Conservation (phyloP, 2,797 vertebrate species). For the Glossophaga mutica region DNA sequence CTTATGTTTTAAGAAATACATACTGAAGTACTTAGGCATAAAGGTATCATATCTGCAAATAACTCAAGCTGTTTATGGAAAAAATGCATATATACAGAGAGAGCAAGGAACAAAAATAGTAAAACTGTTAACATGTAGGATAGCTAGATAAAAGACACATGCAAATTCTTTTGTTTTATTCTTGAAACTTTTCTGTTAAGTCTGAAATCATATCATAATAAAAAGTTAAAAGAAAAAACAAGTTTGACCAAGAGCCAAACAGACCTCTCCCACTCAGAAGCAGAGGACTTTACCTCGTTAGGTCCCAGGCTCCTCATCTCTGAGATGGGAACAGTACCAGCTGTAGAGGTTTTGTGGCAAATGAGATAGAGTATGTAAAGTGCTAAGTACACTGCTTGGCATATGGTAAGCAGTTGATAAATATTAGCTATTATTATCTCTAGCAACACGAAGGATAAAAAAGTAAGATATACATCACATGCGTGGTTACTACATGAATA, state of each 20-base stretch:
- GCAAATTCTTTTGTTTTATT: not conserved
- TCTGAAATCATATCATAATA: not conserved
- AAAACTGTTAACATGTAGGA: not conserved
- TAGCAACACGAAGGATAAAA: not conserved
- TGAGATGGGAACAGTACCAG: not conserved
- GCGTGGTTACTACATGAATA: not conserved
- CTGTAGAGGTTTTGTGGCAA: not conserved
- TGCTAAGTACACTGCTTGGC: not conserved
- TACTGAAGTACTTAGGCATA: not conserved
- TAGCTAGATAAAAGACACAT: not conserved
- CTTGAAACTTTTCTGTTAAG: not conserved
- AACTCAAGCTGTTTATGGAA: not conserved
- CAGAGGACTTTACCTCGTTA: not conserved
- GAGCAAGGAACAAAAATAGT: not conserved
- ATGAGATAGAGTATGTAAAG: not conserved
- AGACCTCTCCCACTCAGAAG: not conserved
- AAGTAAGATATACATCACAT: not conserved
- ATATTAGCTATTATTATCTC: not conserved
- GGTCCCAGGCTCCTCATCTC: not conserved
- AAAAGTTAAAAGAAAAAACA: not conserved
- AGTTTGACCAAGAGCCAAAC: not conserved
- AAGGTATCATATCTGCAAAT: not conserved
- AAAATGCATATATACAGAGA: not conserved
- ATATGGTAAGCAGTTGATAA: not conserved
- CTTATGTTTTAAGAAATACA: conserved; percentile 8